Base-by-base conservation (phyloP, 2,113 vertebrate genomes). In the Gallinago jamesoni region DNA sequence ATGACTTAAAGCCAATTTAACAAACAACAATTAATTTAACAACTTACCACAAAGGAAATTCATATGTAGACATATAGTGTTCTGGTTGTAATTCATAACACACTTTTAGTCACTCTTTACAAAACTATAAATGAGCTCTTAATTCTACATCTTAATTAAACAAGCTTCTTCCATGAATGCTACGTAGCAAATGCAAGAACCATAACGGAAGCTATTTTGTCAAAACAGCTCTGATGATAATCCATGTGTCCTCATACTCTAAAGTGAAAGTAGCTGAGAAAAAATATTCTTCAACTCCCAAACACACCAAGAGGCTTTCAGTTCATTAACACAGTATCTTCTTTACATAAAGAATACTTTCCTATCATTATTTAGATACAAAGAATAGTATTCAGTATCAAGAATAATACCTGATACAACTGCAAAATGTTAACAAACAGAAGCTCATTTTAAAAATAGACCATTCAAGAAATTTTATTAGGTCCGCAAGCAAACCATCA, bases 1-100 rank as follows among this genome's bases (percentile, higher is more conserved):
- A 93, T 81, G 0, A 92, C 76, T 88, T 94, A 78, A 52, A 90
- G 89, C 56, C 70, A 82, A 90, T 94, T 89, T 95, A 95, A 90
- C 69, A 90, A 89, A 95, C 72, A 93, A 94, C 76, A 95, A 93
- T 93, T 95, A 96, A 97, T 96, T 96, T 79, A 96, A 93, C 86
- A 94, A 62, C 47, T 59, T 50, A 96, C 90, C 90, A 95, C 89
- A 87, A 96, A 96, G 88, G 77, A 95, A 96, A 95, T 76, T 89
- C 41, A 4, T 62, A 92, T n/a, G 41, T 21, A 91, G 84, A 91
- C 82, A 84, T 84, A 81, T 0, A 97, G 77, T 9, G 23, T 35
- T 91, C 73, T 76, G 56, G 41, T 37, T 87, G 50, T 47, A 96
- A 92, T 93, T 90, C 66, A 76, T 47, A 88, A 82, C 59, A 90